phyloP scores from a whole-genome alignment of 2,797 vertebrate species.

The Chaetodon trifasciatus region DNA sequence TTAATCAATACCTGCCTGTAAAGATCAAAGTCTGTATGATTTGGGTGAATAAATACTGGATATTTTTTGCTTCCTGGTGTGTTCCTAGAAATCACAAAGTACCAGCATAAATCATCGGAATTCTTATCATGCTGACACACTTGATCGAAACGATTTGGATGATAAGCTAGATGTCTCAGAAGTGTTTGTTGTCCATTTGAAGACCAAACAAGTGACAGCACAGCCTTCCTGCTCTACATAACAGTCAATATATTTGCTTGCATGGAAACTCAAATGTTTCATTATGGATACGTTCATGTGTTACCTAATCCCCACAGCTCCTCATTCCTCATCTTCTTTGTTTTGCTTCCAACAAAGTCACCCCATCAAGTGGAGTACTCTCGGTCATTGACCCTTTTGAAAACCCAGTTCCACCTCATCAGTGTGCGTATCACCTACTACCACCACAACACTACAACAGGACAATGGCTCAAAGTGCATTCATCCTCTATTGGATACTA shows the following conservation, averaged over 20 bases:
- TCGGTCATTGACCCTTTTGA: constrained; percentile 65
- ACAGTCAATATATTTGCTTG: neutral
- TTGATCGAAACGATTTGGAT: neutral
- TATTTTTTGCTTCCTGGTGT: neutral
- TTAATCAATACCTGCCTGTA: neutral
- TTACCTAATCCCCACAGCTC: constrained; percentile 41
- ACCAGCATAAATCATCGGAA: neutral
- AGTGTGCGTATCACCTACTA: constrained; percentile 61
- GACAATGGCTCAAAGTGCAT: constrained; percentile 49
- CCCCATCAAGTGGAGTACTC: constrained; percentile 56
- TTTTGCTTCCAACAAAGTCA: constrained; percentile 64
- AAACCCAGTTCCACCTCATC: constrained; percentile 57
- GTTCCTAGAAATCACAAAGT: neutral
- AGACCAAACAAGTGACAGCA: neutral
- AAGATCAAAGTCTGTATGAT: neutral
- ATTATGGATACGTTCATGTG: constrained; percentile 27
- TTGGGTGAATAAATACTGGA: neutral
- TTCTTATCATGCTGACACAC: neutral
- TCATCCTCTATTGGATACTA: constrained; percentile 31
- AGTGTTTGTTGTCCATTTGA: neutral
- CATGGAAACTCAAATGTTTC: constrained; percentile 11
- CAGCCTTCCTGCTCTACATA: too few species aligned
- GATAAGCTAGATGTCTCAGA: neutral
- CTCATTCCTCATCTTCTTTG: constrained; percentile 54
- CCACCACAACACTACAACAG: constrained; percentile 18